Conservation (phyloP, 2,113 vertebrate genomes). For the Arizona elegans region DNA sequence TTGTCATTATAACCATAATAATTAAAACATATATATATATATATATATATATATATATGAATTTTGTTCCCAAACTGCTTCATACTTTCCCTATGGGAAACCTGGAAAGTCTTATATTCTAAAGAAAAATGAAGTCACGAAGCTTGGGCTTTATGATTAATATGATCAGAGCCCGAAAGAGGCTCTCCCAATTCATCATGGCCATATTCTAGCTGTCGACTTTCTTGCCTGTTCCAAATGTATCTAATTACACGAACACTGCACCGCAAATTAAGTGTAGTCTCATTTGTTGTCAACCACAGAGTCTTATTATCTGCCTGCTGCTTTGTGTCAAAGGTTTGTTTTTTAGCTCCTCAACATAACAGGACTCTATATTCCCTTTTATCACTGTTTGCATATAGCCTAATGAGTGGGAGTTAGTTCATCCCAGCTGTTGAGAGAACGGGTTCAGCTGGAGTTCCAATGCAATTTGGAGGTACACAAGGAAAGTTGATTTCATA, state of each 20-base stretch:
- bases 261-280: constrained; percentile 74
- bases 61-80: not conserved
- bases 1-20: not conserved
- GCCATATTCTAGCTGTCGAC: constrained; percentile 68
- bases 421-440: constrained; percentile 67
- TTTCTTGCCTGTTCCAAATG: constrained; percentile 66
- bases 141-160: constrained; percentile 77
- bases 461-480: not conserved
- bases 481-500: not conserved
- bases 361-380: constrained; percentile 64
- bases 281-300: constrained; percentile 73
- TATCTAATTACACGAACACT: constrained; percentile 77
- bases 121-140: constrained; percentile 64
- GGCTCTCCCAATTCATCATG: constrained; percentile 79
- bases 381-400: constrained; percentile 76
- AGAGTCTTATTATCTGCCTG: constrained; percentile 70
- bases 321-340: constrained; percentile 66
- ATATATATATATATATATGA: not conserved
- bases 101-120: constrained; percentile 10
- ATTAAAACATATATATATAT: not conserved
- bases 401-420: constrained; percentile 67
- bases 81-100: constrained; percentile 44
- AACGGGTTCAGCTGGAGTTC: constrained; percentile 24
- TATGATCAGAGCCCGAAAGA: constrained; percentile 73
- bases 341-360: constrained; percentile 73